These are phyloP conservation scores for Clarias gariepinus DNA, from an alignment of 2,113 vertebrate genomes.

Conservation along the genomic window DNA sequence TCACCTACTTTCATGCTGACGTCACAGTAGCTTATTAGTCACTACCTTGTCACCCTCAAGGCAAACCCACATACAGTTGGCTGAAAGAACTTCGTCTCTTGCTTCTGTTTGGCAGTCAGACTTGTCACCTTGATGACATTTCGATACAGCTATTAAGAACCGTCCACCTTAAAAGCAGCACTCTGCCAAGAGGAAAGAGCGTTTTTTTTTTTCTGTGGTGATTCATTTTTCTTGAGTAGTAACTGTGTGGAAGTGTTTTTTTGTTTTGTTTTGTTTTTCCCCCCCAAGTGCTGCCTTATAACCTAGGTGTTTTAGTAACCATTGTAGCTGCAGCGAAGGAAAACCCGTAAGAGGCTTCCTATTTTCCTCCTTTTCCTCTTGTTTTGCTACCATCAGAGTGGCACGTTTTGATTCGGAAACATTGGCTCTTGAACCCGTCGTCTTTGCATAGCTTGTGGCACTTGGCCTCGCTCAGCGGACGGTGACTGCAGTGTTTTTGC, in stretches of 20 bases:
- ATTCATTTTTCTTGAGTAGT: constrained; percentile 11
- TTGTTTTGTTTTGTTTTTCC: not conserved
- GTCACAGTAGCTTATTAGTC: constrained; percentile 21
- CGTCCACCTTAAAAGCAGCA: not conserved
- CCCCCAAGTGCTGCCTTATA: not conserved
- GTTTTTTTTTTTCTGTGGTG: constrained; percentile 6
- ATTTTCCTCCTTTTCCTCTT: constrained; percentile 64
- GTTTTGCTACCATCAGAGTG: constrained; percentile 59
- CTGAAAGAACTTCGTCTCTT: not conserved
- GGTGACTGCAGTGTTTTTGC: constrained; percentile 54
- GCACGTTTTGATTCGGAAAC: constrained; percentile 69
- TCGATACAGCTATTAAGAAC: not conserved
- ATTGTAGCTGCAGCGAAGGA: not conserved
- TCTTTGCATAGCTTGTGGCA: constrained; percentile 47
- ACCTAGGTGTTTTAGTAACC: constrained; percentile 6
- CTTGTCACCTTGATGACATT: not conserved
- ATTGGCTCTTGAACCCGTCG: constrained; percentile 62
- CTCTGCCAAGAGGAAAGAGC: constrained; percentile 34
- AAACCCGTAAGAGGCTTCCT: constrained; percentile 38
- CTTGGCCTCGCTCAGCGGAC: constrained; percentile 51
- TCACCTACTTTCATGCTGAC: constrained; percentile 40
- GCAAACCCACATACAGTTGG: constrained; percentile 8
- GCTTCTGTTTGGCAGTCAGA: not conserved
- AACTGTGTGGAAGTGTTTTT: constrained; percentile 11
- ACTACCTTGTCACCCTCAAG: constrained; percentile 11